phyloP scores from a whole-genome alignment of 2,888 invertebrate genomes.

The Neoascia interrupta region DNA sequence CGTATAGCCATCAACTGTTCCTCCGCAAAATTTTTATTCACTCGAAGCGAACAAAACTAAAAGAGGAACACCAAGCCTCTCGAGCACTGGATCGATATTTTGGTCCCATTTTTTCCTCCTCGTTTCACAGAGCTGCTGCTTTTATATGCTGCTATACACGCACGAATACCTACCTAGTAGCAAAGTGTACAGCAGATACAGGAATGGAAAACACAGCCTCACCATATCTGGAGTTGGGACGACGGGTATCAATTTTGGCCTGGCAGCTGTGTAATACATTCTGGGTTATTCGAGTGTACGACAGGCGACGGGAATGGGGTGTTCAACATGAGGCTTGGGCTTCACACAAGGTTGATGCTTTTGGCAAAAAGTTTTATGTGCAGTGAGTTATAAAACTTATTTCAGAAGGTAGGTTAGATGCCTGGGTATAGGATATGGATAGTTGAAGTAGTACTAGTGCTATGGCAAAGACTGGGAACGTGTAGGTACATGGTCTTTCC shows the following conservation, averaged over 20 bases:
- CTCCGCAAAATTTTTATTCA: constrained; percentile 24
- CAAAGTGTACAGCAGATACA: constrained; percentile 32
- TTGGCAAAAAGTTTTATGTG: constrained; percentile 57
- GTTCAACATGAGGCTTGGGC: constrained; percentile 25
- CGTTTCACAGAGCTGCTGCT: constrained; percentile 40
- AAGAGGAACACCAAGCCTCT: constrained; percentile 42
- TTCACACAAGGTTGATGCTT: constrained; percentile 58
- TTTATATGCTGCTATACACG: constrained; percentile 12
- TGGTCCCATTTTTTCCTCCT: constrained; percentile 40
- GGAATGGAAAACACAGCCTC: constrained; percentile 42
- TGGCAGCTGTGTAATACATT: constrained; percentile 30
- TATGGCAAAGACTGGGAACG: no score
- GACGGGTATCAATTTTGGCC: constrained; percentile 68
- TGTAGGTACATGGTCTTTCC: no score
- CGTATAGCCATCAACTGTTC: not conserved
- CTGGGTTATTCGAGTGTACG: constrained; percentile 45
- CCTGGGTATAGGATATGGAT: no score
- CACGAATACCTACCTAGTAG: constrained; percentile 15
- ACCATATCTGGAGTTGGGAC: constrained; percentile 55
- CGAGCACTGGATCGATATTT: constrained; percentile 60
- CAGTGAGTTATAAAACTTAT: constrained; percentile 48
- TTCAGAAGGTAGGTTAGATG: not conserved
- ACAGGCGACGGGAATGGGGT: constrained; percentile 19
- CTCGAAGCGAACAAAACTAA: constrained; percentile 15
- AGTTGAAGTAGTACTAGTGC: no score